Conservation (phyloP, 2,888 invertebrate species). For the Oligia latruncula region DNA sequence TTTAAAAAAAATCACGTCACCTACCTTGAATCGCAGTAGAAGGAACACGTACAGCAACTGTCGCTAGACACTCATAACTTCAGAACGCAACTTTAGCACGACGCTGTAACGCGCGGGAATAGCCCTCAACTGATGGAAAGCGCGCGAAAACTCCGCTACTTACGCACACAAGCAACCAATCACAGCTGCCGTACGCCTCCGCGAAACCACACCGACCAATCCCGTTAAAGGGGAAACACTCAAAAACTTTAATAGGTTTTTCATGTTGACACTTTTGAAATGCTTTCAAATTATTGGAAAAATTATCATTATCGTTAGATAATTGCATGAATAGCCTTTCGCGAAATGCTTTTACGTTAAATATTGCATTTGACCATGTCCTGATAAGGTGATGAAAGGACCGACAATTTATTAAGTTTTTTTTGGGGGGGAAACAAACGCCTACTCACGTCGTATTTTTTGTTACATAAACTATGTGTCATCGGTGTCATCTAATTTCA, state of each 20-base stretch:
- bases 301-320: slow-evolving; percentile 71
- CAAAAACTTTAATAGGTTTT: slow-evolving; percentile 87
- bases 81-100: slow-evolving; percentile 68
- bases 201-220: slow-evolving; percentile 78
- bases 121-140: slow-evolving; percentile 83
- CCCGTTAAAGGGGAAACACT: slow-evolving; percentile 81
- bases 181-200: slow-evolving; percentile 80
- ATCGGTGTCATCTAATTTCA: slow-evolving; percentile 44
- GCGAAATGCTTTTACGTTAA: slow-evolving; percentile 60
- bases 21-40: slow-evolving; percentile 69
- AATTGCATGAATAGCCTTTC: slow-evolving; percentile 61
- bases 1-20: slow-evolving; percentile 48
- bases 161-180: slow-evolving; percentile 82
- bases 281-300: slow-evolving; percentile 72
- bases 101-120: slow-evolving; percentile 78
- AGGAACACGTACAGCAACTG: slow-evolving; percentile 54
- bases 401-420: slow-evolving; percentile 61
- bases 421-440: slow-evolving; percentile 31
- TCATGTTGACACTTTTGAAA: slow-evolving; percentile 81
- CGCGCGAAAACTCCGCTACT: slow-evolving; percentile 87
- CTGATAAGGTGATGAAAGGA: slow-evolving; percentile 64
- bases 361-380: slow-evolving; percentile 58
- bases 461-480: slow-evolving; percentile 20
- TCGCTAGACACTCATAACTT: slow-evolving; percentile 80
- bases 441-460: slow-evolving; percentile 24